Conservation (phyloP, 1,140 invertebrate genomes). For the Hyles euphorbiae region DNA sequence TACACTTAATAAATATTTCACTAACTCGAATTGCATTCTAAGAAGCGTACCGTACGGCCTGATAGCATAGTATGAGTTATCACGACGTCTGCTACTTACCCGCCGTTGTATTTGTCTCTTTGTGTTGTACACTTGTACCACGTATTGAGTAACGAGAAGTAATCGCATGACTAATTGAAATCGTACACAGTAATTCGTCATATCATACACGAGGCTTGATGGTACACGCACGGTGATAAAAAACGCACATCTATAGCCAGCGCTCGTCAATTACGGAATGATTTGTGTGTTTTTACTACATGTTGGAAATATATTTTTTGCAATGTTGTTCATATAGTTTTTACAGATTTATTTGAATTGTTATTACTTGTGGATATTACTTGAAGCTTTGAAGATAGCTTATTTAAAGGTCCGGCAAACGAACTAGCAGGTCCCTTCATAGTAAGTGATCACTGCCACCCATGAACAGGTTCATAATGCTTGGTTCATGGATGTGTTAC, state of each 20-base stretch:
- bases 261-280: constrained; percentile 1
- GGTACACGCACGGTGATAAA: constrained; percentile 3
- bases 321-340: no score
- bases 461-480: no score
- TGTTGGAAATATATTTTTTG: no score
- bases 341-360: no score
- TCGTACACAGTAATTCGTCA: constrained; percentile 32
- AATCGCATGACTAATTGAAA: constrained; percentile 50
- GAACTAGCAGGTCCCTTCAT: no score
- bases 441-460: no score
- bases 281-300: not conserved
- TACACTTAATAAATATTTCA: constrained; percentile 65
- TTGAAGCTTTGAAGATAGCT: no score
- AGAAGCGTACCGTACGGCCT: constrained; percentile 37
- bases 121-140: constrained; percentile 27
- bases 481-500: no score
- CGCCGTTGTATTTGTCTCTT: constrained; percentile 37
- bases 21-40: constrained; percentile 57
- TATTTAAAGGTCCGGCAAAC: no score
- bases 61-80: constrained; percentile 48
- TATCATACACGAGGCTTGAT: constrained; percentile 2
- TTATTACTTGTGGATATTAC: no score
- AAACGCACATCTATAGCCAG: not conserved
- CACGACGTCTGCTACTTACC: constrained; percentile 37
- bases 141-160: constrained; percentile 54